These are phyloP conservation scores for Anoura caudifer DNA, from an alignment of 2,113 vertebrate genomes.

Conservation along the genomic window DNA sequence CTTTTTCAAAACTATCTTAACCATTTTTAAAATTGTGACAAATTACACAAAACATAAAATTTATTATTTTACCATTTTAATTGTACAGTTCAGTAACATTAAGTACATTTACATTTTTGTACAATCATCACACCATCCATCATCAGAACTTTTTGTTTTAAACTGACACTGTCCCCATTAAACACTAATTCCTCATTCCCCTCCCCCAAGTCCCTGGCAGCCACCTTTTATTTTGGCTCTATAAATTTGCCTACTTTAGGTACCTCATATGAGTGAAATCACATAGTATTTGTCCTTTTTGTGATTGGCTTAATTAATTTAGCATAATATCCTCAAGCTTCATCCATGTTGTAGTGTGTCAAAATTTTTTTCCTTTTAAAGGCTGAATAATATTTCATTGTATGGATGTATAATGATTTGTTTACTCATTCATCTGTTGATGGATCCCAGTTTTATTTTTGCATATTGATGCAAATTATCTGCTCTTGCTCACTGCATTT, in stretches of 20 bases:
- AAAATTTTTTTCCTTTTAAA: neutral
- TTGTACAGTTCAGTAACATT: neutral
- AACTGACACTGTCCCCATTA: neutral
- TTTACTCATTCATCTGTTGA: neutral
- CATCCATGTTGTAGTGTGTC: no score
- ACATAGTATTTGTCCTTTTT: neutral
- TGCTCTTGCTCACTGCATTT: neutral
- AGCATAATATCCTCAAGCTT: neutral
- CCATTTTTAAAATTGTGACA: neutral
- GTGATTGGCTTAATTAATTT: neutral
- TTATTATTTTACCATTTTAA: neutral
- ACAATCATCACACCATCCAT: neutral
- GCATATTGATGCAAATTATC: neutral
- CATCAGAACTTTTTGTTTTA: neutral
- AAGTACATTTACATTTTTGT: neutral
- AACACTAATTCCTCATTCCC: neutral
- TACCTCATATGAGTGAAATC: neutral
- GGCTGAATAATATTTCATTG: neutral
- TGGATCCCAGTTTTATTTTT: neutral
- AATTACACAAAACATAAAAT: neutral
- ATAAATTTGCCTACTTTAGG: neutral
- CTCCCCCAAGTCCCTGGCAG: neutral
- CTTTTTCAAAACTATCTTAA: neutral
- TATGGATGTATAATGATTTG: neutral
- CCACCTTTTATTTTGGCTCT: neutral